Base-by-base conservation (phyloP, 2,888 invertebrate species). In the Capitulum mitella region DNA sequence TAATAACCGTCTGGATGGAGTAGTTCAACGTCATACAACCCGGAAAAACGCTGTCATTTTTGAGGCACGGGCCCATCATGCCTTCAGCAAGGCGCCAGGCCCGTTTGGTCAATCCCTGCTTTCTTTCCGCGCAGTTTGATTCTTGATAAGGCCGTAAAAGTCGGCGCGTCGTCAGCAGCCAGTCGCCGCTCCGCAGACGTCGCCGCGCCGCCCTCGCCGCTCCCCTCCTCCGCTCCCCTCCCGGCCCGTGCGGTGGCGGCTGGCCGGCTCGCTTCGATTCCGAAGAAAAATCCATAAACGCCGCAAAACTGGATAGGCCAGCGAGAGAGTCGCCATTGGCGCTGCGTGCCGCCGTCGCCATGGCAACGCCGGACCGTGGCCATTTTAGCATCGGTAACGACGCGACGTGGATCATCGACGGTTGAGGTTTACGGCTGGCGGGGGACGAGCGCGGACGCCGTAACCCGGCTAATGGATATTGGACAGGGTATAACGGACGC, bases 261-360 rank as follows among this genome's bases (percentile, higher is more conserved):
- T 19, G 34, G 34, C 51, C 51, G 51, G 51, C 51, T 51, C 64
- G 14, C 70, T 70, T 70, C 40, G 70, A 40, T 70, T 40, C 70
- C 70, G 70, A 70, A 70, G 70, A 70, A 70, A 70, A 70, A 70
- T 70, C 37, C 70, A 70, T 70, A 70, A 70, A 70, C 70, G 70
- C 3, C 70, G 70, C 37, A 70, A 70, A 70, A 70, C 70, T 37
- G 37, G 70, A 40, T 40, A 40, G 40, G 37, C 37, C 8, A 40
- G 37, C 22, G 70, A 37, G 22, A 22, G 37, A 40, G 26, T 26
- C 26, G 40, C 70, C 70, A 70, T 70, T 70, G 70, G 70, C 70
- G 70, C 37, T 70, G 70, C 70, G 70, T 70, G 70, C 70, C 37
- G 26, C 12, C 70, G 70, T 70, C 29, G 70, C 70, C 70, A 40